Evolutionary conservation across 2,888 invertebrate genomes (phyloP).

Genomic region (Agrotis exclamationis): DNA sequence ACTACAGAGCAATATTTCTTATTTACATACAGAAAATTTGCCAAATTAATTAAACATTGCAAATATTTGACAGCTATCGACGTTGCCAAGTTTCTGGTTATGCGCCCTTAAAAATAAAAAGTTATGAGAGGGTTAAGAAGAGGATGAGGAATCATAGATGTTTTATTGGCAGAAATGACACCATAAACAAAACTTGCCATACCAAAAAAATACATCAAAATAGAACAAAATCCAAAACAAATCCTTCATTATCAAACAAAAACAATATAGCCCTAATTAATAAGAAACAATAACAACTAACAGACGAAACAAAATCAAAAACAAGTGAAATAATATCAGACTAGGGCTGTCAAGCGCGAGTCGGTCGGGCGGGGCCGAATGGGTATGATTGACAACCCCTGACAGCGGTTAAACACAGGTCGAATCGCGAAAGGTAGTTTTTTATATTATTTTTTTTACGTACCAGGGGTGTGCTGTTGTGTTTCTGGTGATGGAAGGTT

Average conservation of each 20-base stretch:
- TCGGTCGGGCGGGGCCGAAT: slow-evolving; percentile 70
- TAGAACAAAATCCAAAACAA: neutral
- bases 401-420: slow-evolving; percentile 90
- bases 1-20: no score
- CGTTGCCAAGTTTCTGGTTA: no score
- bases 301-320: slow-evolving; percentile 65
- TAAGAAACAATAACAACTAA: slow-evolving; percentile 64
- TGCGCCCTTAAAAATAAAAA: no score
- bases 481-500: slow-evolving; percentile 69
- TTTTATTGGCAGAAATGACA: neutral
- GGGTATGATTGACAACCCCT: slow-evolving; percentile 85
- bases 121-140: no score
- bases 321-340: slow-evolving; percentile 65
- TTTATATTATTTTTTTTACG: slow-evolving; percentile 63
- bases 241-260: slow-evolving; percentile 17
- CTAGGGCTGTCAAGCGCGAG: slow-evolving; percentile 74
- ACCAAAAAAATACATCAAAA: neutral
- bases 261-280: slow-evolving; percentile 57
- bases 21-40: no score
- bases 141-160: no score
- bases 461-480: slow-evolving; percentile 62
- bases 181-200: neutral
- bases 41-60: no score
- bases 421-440: slow-evolving; percentile 86
- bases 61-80: no score